Evolutionary conservation across 1,140 invertebrate species (phyloP).

Genomic region (Aphelenchoides besseyi): DNA sequence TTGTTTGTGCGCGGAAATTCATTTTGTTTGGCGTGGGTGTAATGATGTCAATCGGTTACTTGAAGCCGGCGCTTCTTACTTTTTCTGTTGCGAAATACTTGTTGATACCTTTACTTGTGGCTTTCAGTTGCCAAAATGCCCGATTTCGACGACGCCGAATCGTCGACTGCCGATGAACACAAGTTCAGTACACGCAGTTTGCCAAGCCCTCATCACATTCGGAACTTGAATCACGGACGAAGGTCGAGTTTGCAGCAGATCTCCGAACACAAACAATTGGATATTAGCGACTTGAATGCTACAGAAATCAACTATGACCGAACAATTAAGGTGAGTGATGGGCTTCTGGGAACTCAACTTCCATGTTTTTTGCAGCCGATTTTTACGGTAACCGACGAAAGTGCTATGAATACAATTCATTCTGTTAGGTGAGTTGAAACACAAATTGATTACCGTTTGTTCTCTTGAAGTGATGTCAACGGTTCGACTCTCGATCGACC

Average conservation of each 20-base stretch:
- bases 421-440: too few species aligned
- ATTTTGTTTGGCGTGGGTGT: too few species aligned
- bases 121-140: neutral
- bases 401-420: neutral
- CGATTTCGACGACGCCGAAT: neutral
- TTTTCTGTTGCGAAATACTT: too few species aligned
- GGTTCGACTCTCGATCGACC: conserved; percentile 13
- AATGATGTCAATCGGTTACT: too few species aligned
- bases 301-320: too few species aligned
- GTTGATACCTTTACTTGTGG: too few species aligned
- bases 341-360: too few species aligned
- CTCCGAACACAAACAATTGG: neutral
- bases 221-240: neutral
- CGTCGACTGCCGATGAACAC: neutral
- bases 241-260: neutral
- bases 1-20: too few species aligned
- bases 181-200: neutral
- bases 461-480: conserved; percentile 14
- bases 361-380: neutral
- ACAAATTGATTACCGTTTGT: too few species aligned
- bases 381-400: neutral
- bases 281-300: neutral
- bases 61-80: too few species aligned
- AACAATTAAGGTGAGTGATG: too few species aligned
- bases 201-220: neutral